Conservation (phyloP, 2,888 invertebrate species). For the Candidula unifasciata region DNA sequence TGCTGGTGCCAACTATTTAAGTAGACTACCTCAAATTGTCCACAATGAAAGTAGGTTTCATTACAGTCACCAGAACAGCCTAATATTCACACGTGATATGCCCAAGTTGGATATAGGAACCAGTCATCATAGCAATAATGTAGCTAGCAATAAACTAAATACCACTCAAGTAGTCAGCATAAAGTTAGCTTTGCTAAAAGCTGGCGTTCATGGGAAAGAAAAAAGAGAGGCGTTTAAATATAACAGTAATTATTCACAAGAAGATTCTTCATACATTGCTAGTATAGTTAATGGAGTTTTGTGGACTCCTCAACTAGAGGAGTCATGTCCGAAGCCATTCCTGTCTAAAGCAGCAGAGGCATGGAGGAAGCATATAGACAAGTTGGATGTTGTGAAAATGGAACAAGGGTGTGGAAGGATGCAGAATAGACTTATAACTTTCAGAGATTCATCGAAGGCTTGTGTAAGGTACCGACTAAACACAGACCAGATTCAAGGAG, state of each 20-base stretch:
- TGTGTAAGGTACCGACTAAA: slow-evolving; percentile 92
- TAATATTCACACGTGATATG: not conserved
- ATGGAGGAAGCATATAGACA: slow-evolving; percentile 83
- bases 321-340: slow-evolving; percentile 62
- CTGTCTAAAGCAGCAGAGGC: slow-evolving; percentile 73
- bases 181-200: not conserved
- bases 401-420: slow-evolving; percentile 90
- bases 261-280: slow-evolving; percentile 31
- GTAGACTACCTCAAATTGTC: not conserved
- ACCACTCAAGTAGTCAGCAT: not conserved
- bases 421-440: slow-evolving; percentile 89
- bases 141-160: not conserved
- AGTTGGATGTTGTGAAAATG: slow-evolving; percentile 83
- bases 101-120: not conserved
- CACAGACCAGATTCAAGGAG: slow-evolving; percentile 93
- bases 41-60: not conserved
- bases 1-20: not conserved
- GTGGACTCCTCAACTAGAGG: slow-evolving; percentile 61
- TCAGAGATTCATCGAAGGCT: slow-evolving; percentile 87
- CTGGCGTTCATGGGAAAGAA: not conserved
- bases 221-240: not conserved
- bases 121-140: not conserved
- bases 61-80: not conserved
- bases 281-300: slow-evolving; percentile 54
- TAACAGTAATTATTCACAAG: not conserved